Conservation (phyloP, 1,140 invertebrate species). For the Caerostris extrusa region DNA sequence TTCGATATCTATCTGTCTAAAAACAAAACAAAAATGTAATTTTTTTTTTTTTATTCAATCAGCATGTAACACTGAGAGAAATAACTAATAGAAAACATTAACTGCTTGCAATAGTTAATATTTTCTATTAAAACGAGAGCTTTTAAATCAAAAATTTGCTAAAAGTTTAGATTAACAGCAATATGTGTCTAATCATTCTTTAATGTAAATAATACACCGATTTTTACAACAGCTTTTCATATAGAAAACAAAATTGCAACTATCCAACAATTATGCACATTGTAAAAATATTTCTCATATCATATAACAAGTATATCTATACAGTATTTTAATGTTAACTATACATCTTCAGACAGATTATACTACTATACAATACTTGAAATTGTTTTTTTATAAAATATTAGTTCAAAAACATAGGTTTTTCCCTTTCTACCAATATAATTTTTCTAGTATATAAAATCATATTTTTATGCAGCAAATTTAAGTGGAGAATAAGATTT, state of each 20-base stretch:
- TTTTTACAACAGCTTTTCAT: not conserved
- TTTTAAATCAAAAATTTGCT: not conserved
- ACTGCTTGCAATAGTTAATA: not conserved
- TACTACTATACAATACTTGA: conserved; percentile 8
- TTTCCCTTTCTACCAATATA: not conserved
- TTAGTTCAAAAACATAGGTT: not conserved
- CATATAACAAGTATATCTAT: conserved; percentile 40
- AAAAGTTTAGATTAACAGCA: not conserved
- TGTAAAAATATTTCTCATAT: conserved; percentile 40
- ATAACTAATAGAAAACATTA: not conserved
- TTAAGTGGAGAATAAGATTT: too few relatives aligned
- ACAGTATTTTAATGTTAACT: conserved; percentile 20
- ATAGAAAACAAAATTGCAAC: conserved; percentile 18
- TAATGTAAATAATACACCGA: not conserved
- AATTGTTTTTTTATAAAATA: not conserved
- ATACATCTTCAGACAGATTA: conserved; percentile 6
- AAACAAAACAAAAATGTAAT: not conserved
- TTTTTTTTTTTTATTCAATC: not conserved
- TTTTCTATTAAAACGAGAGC: not conserved
- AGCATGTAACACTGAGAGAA: not conserved
- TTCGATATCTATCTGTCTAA: conserved; percentile 1
- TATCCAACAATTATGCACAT: not conserved
- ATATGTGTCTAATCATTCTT: not conserved
- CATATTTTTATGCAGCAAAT: too few relatives aligned
- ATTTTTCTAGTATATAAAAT: too few relatives aligned